Evolutionary conservation across 2,797 vertebrate species (phyloP), one percentile per base, ranked within the genome.

Genomic region (Lerista edwardsae): DNA sequence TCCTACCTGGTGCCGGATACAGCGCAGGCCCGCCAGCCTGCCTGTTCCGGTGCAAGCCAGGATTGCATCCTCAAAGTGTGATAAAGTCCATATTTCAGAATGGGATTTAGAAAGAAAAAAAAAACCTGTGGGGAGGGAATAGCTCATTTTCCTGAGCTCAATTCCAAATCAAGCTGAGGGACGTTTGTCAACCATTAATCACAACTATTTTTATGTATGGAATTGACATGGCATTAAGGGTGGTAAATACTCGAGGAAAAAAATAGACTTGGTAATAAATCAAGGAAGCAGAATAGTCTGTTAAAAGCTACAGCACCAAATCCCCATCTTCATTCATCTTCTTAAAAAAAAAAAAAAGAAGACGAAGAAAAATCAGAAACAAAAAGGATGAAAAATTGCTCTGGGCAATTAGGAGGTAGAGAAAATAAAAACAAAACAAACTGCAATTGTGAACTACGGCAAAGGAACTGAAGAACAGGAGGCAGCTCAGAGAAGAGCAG

Each of bases 341-440:
- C 29, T 21, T 57, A 55, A 59, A 21, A 75, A 34, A 23, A 23
- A 71, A 23, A 57, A 36, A 69, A 27, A 39, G 59, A 71, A 27
- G 41, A 59, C 44, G 11, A 65, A 78, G 65, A 47, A 44, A n/a
- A 79, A 68, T 14, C 8, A 14, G 64, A 68, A 51, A 21, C 31
- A 36, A 39, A 65, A 68, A 23, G 12, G 25, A 82, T 84, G 59
- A 1, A 51, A 84, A 87, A 0, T 6, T 57, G 23, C 25, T 55
- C 14, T 27, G 2, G 41, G 41, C 71, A 75, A 75, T 64, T 75
- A 82, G n/a, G 31, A 83, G 88, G 44, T 77, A 55, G 61, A 65
- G 31, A 87, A 87, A 86, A 82, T 11, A 27, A 57, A 51, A 82
- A 29, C 69, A 75, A n/a, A 67, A 23, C 25, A 34, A 80, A 73